Conservation (phyloP, 37 sponge, comb jelly and placozoan species). For the Ianthella basta region DNA sequence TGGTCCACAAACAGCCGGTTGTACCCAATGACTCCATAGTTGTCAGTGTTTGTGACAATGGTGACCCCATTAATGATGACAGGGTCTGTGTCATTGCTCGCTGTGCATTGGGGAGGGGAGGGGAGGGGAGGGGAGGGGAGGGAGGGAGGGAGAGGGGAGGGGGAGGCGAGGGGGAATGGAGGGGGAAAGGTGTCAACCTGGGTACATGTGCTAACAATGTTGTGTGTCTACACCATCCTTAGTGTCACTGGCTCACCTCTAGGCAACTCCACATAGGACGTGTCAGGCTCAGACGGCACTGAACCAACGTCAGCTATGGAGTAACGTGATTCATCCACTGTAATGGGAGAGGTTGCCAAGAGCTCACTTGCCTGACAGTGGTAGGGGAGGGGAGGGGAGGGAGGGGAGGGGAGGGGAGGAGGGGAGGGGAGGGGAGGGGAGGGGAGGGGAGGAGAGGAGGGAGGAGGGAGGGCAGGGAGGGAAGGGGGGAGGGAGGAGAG, state of each 20-base stretch:
- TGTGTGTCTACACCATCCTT: too few species aligned
- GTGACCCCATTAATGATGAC: slow-evolving; percentile 11
- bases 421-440: background rate
- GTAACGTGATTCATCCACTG: too few species aligned
- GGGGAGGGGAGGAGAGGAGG: background rate
- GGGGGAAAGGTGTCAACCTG: background rate
- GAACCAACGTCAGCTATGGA: background rate
- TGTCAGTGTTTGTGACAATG: background rate
- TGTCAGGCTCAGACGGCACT: background rate
- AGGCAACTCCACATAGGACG: background rate
- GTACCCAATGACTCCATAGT: slow-evolving; percentile 8
- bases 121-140: background rate
- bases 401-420: too few species aligned
- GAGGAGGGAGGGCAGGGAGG: too few species aligned
- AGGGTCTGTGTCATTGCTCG: background rate
- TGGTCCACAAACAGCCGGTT: background rate
- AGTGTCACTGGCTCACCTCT: background rate
- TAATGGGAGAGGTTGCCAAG: too few species aligned
- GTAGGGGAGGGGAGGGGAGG: background rate
- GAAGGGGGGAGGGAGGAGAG: too few species aligned
- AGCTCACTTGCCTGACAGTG: background rate
- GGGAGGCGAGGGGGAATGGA: too few species aligned
- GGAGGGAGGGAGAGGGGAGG: background rate
- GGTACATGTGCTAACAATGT: too few species aligned
- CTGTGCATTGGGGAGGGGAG: too few species aligned